These are phyloP conservation scores for Ephestia elutella DNA, from an alignment of 1,140 invertebrate species.

Conservation along the genomic window DNA sequence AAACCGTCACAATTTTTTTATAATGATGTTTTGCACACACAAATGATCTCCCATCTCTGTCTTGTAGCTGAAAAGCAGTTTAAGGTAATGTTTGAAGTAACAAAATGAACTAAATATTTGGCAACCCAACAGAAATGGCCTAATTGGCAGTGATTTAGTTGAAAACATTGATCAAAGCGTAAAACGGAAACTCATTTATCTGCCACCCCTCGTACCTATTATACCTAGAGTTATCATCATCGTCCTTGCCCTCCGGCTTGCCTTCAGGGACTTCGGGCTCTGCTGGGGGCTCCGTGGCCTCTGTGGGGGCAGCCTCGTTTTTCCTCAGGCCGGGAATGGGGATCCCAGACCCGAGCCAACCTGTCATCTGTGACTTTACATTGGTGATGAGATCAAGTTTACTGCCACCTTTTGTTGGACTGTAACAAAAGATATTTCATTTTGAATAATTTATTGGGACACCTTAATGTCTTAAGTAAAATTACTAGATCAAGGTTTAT, in stretches of 20 bases:
- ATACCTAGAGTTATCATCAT: constrained; percentile 89
- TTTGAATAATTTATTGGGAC: too few species aligned
- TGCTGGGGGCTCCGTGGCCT: constrained; percentile 62
- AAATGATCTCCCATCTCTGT: too few species aligned
- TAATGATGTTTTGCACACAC: too few species aligned
- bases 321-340: constrained; percentile 82
- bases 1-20: too few species aligned
- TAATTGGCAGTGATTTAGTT: background rate
- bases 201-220: constrained; percentile 77
- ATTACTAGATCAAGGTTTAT: too few species aligned
- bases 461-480: too few species aligned
- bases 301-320: constrained; percentile 64
- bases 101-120: background rate
- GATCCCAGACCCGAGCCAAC: constrained; percentile 84
- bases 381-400: constrained; percentile 86
- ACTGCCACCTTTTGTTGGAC: constrained; percentile 81
- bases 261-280: constrained; percentile 70
- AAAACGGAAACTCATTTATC: constrained; percentile 63
- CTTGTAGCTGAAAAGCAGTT: too few species aligned
- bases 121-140: background rate
- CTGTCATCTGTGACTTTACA: constrained; percentile 86
- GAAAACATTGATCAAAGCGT: constrained; percentile 13
- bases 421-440: constrained; percentile 47
- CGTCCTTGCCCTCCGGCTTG: constrained; percentile 78
- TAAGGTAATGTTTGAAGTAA: too few species aligned